Evolutionary conservation across 2,113 vertebrate species (phyloP), one percentile per base, ranked within the genome.

Genomic region (Petrocephalus zakoni): DNA sequence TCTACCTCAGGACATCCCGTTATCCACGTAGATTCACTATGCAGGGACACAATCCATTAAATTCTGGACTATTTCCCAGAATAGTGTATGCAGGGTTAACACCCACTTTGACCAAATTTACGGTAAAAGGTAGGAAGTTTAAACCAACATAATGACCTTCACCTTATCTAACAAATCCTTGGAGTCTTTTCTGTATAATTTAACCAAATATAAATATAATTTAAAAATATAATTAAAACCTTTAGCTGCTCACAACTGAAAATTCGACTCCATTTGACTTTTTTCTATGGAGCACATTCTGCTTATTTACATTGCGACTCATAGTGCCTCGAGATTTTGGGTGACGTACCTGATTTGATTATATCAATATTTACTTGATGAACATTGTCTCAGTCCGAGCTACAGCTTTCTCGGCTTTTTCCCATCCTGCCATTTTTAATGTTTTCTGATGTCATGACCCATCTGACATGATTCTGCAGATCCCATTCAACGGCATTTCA

Each of bases 1-100:
- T 88, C 52, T 81, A 88, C 87, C 10, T 34, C 49, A 11, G 81
- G 81, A 83, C 81, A 83, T 85, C 34, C 72, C 42, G 34, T 78
- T 78, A 78, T 78, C 34, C 72, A 78, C 15, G 72, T 42, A 42
- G 34, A 78, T 61, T 22, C 21, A n/a, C 29, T 47, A n/a, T n/a
- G 25, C 52, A 58, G 85, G 58, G 86, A n/a, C 37, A 64, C 52
- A 21, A 49, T 64, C 58, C 53, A 87, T 87, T n/a, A 22, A 42
- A 87, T 17, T 10, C 55, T 61, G 86, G 56, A 87, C 37, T 46
- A 11, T 64, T 46, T 58, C 86, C 86, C 29, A 87, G 46, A 64
- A 64, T 61, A 8, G 34, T 10, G 13, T 6, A 75, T 19, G 29
- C 34, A 6, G 68, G 29, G 29, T 75, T 37, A 3, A 37, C 5